A percentile compares a stretch with the other conserved stretches of the same genome.
Evolutionary conservation across 2,113 vertebrate species (phyloP).

Genomic region (Oostethus manadensis): DNA sequence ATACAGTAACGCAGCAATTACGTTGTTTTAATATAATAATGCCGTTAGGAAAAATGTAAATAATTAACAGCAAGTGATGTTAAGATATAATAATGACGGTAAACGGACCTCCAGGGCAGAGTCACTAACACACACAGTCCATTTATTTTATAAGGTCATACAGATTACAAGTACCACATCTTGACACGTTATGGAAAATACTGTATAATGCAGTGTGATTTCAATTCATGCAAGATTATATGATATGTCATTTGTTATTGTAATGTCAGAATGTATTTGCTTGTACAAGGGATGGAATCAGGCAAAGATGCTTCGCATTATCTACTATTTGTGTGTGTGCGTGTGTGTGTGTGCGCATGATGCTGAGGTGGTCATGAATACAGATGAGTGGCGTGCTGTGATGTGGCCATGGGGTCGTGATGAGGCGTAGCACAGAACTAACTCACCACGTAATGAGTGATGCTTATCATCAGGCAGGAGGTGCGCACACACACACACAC

Average conservation of each 20-base stretch:
- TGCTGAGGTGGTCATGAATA: constrained; percentile 49
- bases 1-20: not conserved
- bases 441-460: constrained; percentile 63
- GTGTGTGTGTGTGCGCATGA: constrained; percentile 8
- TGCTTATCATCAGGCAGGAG: constrained; percentile 51
- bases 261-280: too few species aligned
- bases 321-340: constrained; percentile 13
- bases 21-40: not conserved
- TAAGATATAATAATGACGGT: not conserved
- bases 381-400: constrained; percentile 56
- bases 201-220: too few species aligned
- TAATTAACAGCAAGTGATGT: not conserved
- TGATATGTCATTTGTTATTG: too few species aligned
- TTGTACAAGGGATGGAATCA: not conserved
- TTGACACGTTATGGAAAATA: not conserved
- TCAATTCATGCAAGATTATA: too few species aligned
- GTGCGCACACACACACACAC: constrained; percentile 16
- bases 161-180: not conserved
- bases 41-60: not conserved
- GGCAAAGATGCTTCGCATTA: not conserved
- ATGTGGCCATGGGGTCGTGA: constrained; percentile 47
- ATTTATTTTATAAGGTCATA: not conserved
- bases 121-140: not conserved
- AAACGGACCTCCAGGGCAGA: not conserved
- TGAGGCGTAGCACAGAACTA: constrained; percentile 44